Evolutionary conservation across 2,888 invertebrate genomes (phyloP).

Genomic region (Balanococcus diminutus): DNA sequence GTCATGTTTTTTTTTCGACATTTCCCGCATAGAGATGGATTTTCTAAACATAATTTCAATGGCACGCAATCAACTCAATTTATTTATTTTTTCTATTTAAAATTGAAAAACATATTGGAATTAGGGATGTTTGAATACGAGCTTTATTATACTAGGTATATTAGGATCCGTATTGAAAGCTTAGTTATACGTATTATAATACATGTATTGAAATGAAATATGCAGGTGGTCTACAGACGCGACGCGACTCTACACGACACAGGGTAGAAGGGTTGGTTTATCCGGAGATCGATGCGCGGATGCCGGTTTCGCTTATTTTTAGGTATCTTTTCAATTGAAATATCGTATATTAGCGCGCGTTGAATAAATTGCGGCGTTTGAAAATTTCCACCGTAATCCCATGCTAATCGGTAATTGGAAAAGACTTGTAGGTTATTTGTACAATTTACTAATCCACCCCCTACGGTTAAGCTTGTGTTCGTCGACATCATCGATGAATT

Average conservation of each 20-base stretch:
- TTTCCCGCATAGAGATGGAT: background rate
- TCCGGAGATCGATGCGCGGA: background rate
- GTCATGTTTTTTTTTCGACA: background rate
- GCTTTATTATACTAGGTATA: background rate
- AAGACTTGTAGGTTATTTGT: slow-evolving; percentile 24
- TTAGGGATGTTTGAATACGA: background rate
- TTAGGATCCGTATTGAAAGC: background rate
- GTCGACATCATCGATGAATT: slow-evolving; percentile 41
- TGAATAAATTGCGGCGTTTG: slow-evolving; percentile 4
- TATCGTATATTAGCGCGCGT: background rate
- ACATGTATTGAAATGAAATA: background rate
- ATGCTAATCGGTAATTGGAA: slow-evolving; percentile 44
- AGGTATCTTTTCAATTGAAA: slow-evolving; percentile 6
- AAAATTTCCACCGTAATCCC: slow-evolving; percentile 16
- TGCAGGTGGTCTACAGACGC: background rate
- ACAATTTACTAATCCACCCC: slow-evolving; percentile 35
- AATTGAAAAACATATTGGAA: background rate
- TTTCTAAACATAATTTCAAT: background rate
- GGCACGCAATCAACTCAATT: background rate
- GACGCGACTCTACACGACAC: background rate
- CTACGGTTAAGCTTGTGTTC: slow-evolving; percentile 31
- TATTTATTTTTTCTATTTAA: background rate
- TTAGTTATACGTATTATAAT: too few species aligned
- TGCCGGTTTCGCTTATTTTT: background rate
- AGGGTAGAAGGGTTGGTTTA: background rate